Percentiles rank a stretch among this genome's conserved stretches.
Evolutionary conservation across 2,113 vertebrate genomes (phyloP).

Genomic region (Clarias batrachus): DNA sequence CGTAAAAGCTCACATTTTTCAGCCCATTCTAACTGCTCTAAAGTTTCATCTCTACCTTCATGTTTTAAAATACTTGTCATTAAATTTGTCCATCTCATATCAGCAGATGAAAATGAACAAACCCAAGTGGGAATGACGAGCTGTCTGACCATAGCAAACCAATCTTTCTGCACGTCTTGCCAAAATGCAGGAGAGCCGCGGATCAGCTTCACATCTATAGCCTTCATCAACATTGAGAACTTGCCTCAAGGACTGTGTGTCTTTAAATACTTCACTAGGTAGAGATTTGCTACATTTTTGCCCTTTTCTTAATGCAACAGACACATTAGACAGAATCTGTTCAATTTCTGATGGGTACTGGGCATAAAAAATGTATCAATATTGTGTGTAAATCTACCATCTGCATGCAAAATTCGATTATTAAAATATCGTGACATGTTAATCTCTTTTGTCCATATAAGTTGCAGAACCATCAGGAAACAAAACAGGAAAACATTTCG

Average conservation of each 20-base stretch:
- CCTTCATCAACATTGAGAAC: slow-evolving; percentile 20
- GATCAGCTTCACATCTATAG: too few species aligned
- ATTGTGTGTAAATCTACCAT: too few species aligned
- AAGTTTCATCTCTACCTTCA: too few species aligned
- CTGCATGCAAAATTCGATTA: slow-evolving; percentile 28
- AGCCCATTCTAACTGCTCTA: too few species aligned
- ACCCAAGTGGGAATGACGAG: too few species aligned
- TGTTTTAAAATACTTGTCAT: too few species aligned
- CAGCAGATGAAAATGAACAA: too few species aligned
- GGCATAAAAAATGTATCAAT: slow-evolving; percentile 40
- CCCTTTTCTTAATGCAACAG: slow-evolving; percentile 34
- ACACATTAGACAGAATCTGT: slow-evolving; percentile 29
- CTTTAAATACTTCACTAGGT: slow-evolving; percentile 16
- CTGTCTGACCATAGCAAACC: too few species aligned
- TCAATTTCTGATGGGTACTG: slow-evolving; percentile 42
- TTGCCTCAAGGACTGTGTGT: slow-evolving; percentile 12
- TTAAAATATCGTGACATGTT: slow-evolving; percentile 34
- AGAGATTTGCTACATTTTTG: not conserved
- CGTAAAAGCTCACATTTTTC: not conserved
- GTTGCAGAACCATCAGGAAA: slow-evolving; percentile 8
- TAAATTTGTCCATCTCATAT: too few species aligned
- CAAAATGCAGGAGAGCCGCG: too few species aligned
- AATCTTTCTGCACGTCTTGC: too few species aligned
- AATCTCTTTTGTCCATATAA: slow-evolving; percentile 16
- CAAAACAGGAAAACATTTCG: slow-evolving; percentile 46